Conservation (phyloP, 2,888 invertebrate species). For the Phortica magna region DNA sequence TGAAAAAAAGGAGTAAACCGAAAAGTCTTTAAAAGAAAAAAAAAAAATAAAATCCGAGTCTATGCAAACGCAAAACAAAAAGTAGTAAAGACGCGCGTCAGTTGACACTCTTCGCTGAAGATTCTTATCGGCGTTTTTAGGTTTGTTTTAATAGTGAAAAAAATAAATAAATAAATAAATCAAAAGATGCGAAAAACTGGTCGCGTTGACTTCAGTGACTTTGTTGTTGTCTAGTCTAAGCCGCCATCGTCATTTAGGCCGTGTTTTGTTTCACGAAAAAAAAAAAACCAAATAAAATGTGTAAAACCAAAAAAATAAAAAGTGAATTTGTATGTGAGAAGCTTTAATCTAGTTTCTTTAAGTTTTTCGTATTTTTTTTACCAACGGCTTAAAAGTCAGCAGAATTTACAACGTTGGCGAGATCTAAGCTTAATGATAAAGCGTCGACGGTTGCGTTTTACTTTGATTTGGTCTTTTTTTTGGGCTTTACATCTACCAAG, state of each 20-base stretch:
- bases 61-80: slow-evolving; percentile 15
- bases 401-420: slow-evolving; percentile 37
- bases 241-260: slow-evolving; percentile 8
- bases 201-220: background rate
- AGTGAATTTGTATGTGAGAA: background rate
- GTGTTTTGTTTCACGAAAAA: background rate
- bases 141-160: slow-evolving; percentile 62
- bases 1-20: slow-evolving; percentile 12
- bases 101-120: slow-evolving; percentile 65
- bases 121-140: slow-evolving; percentile 67
- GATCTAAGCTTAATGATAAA: slow-evolving; percentile 69
- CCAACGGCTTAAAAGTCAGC: background rate
- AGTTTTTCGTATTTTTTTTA: background rate
- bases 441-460: background rate
- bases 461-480: background rate
- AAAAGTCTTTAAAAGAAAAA: background rate
- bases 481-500: slow-evolving; percentile 6
- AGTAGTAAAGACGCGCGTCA: slow-evolving; percentile 32
- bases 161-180: slow-evolving; percentile 44
- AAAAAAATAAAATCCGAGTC: background rate
- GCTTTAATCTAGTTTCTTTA: slow-evolving; percentile 3
- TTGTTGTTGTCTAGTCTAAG: background rate
- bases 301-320: background rate
- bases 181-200: slow-evolving; percentile 30
- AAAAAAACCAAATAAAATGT: background rate